Evolutionary conservation across 2,797 vertebrate species (phyloP).

Genomic region (Lepus oiostolus): DNA sequence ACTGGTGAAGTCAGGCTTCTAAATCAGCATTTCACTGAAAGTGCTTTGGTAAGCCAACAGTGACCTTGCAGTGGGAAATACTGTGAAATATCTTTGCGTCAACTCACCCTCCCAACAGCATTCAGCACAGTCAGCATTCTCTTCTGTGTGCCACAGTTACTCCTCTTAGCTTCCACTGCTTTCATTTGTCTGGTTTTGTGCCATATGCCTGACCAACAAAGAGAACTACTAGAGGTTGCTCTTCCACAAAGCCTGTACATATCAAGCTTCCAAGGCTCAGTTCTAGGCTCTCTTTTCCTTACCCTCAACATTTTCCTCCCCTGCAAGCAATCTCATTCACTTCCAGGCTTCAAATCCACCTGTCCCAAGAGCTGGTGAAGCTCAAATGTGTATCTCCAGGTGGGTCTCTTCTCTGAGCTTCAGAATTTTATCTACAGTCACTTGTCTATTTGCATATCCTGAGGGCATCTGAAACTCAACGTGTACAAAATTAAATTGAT

Average conservation of each 20-base stretch:
- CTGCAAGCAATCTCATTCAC: neutral
- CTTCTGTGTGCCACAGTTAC: neutral
- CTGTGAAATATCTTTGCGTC: neutral
- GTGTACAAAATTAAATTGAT: neutral
- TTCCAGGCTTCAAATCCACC: neutral
- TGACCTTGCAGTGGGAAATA: neutral
- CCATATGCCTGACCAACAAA: neutral
- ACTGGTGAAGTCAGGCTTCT: too few species aligned
- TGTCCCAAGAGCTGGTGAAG: neutral
- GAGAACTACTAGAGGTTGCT: neutral
- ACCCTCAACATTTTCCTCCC: neutral
- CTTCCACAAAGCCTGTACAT: neutral
- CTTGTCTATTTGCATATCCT: neutral
- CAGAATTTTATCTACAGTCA: neutral
- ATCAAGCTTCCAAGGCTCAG: neutral
- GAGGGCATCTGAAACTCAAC: neutral
- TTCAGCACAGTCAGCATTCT: neutral
- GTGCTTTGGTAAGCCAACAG: neutral
- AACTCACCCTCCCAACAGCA: neutral
- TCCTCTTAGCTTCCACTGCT: neutral
- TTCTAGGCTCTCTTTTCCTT: neutral
- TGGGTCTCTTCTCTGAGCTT: constrained; percentile 19
- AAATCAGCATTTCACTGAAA: neutral
- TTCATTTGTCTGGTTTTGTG: neutral
- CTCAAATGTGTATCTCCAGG: neutral